Evolutionary conservation across 2,113 vertebrate species (phyloP).

Genomic region (Gymnorhina tibicen): DNA sequence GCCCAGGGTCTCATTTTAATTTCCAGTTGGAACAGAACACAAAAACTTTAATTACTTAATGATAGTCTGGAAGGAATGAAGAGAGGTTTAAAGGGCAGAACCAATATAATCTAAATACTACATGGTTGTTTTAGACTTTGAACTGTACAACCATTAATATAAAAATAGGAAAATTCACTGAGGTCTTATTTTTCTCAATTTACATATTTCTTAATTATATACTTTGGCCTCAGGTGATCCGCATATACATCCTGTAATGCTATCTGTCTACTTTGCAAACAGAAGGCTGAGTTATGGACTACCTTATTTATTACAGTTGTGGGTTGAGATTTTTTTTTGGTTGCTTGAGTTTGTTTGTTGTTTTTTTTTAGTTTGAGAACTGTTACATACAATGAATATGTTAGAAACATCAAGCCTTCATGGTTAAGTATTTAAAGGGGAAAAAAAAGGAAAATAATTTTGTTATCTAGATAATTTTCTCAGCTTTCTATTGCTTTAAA

Average conservation of each 20-base stretch:
- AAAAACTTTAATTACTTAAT: neutral
- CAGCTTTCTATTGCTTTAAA: neutral
- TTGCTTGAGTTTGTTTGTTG: neutral
- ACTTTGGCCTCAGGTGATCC: neutral
- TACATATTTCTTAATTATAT: neutral
- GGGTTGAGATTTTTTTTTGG: neutral
- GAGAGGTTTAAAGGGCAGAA: neutral
- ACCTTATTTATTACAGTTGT: neutral
- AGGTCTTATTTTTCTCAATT: neutral
- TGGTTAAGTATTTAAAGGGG: neutral
- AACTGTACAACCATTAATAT: neutral
- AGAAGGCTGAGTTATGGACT: neutral
- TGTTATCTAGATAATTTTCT: neutral
- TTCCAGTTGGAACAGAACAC: neutral
- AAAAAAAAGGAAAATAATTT: neutral
- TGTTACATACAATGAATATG: neutral
- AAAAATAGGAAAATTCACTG: neutral
- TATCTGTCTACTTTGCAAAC: neutral
- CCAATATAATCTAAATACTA: neutral
- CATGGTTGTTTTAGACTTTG: neutral
- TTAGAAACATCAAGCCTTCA: neutral
- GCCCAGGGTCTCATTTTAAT: neutral
- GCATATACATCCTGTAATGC: neutral
- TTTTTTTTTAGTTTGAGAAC: neutral
- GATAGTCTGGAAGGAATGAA: neutral